These are phyloP conservation scores for Kuschelorhynchus macadamiae DNA, from an alignment of 2,888 invertebrate genomes.

Conservation along the genomic window DNA sequence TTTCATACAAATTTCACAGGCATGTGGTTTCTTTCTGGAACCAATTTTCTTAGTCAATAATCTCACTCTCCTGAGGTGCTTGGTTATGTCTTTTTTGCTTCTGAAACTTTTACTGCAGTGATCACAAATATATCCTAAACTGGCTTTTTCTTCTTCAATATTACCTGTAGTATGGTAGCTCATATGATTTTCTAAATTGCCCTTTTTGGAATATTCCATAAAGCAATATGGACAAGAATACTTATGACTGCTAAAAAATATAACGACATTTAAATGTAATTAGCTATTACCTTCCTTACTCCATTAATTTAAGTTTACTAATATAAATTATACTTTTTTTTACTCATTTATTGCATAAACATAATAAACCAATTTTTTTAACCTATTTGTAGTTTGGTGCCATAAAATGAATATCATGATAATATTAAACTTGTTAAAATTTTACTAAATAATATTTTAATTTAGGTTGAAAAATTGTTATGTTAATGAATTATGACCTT, in stretches of 20 bases:
- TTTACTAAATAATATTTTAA: too few species aligned
- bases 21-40: constrained; percentile 72
- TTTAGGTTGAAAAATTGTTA: too few species aligned
- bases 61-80: constrained; percentile 59
- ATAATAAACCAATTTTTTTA: too few species aligned
- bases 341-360: too few species aligned
- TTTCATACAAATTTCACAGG: constrained; percentile 74
- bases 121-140: constrained; percentile 64
- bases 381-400: too few species aligned
- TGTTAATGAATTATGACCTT: too few species aligned
- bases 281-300: too few species aligned
- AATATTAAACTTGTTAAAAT: too few species aligned
- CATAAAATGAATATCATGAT: too few species aligned
- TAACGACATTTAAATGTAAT: too few species aligned
- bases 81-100: constrained; percentile 70
- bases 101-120: constrained; percentile 72
- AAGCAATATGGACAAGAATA: constrained; percentile 30
- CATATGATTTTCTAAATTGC: constrained; percentile 28
- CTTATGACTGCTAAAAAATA: constrained; percentile 16
- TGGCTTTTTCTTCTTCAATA: not conserved
- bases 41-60: constrained; percentile 71
- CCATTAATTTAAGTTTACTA: too few species aligned
- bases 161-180: constrained; percentile 6
- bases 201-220: constrained; percentile 35
- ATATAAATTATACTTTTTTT: too few species aligned